Percentiles rank a stretch among this genome's conserved stretches.
Evolutionary conservation across 2,888 invertebrate genomes (phyloP).

Genomic region (Pteria penguin): DNA sequence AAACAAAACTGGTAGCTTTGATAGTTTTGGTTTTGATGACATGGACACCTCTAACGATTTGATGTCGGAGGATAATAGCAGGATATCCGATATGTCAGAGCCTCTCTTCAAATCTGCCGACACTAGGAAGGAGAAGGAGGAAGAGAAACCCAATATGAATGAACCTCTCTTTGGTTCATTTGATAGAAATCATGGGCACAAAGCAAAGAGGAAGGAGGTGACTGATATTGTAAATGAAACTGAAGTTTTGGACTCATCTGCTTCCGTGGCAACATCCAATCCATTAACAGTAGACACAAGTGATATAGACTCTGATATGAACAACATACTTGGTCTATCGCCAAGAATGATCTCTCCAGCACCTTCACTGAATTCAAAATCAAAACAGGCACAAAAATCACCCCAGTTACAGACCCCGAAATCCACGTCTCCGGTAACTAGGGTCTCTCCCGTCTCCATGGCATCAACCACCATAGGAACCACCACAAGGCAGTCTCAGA

Average conservation of each 20-base stretch:
- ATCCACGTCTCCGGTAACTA: slow-evolving; percentile 28
- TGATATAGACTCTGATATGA: slow-evolving; percentile 39
- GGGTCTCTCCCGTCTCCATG: slow-evolving; percentile 28
- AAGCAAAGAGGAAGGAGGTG: neutral
- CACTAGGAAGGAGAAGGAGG: neutral
- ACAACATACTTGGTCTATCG: slow-evolving; percentile 38
- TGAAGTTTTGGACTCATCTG: neutral
- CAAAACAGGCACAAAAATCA: slow-evolving; percentile 29
- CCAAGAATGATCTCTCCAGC: slow-evolving; percentile 34
- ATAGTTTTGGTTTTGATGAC: neutral
- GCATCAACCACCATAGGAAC: slow-evolving; percentile 2
- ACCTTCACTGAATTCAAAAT: slow-evolving; percentile 18
- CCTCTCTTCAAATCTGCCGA: neutral
- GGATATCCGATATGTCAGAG: too few species aligned
- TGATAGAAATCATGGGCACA: neutral
- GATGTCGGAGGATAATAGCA: neutral
- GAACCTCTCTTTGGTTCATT: neutral
- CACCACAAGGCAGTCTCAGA: slow-evolving; percentile 22
- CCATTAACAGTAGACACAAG: slow-evolving; percentile 27
- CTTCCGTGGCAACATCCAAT: slow-evolving; percentile 1
- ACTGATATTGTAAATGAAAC: neutral
- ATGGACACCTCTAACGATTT: neutral
- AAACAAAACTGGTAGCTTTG: neutral
- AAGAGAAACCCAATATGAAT: slow-evolving; percentile 2
- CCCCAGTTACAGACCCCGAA: slow-evolving; percentile 33